phyloP scores from a whole-genome alignment of 1,140 invertebrate species.

The Cotesia vestalis region DNA sequence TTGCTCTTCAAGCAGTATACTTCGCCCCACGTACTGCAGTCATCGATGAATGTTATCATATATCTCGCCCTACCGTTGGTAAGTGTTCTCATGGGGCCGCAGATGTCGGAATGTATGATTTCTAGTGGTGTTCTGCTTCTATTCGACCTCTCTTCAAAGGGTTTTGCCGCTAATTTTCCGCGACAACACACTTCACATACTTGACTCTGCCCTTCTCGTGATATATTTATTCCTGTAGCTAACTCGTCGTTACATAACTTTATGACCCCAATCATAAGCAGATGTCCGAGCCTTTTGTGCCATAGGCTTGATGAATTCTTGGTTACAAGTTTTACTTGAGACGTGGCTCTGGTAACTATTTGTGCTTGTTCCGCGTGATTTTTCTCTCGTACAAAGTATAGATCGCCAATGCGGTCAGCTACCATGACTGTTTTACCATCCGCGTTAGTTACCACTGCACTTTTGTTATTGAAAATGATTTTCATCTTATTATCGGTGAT shows the following conservation, averaged over 20 bases:
- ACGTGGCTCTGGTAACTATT: too few relatives aligned
- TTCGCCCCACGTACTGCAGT: constrained; percentile 12
- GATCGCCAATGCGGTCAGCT: too few relatives aligned
- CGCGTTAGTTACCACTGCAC: too few relatives aligned
- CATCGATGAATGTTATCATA: constrained; percentile 35
- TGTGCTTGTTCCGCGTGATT: too few relatives aligned
- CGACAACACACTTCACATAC: constrained; percentile 2
- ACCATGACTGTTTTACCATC: too few relatives aligned
- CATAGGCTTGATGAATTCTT: too few relatives aligned
- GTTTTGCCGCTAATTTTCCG: constrained; percentile 46
- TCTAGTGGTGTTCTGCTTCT: constrained; percentile 45
- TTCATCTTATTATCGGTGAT: too few relatives aligned
- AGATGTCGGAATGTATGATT: constrained; percentile 56
- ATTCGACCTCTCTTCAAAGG: constrained; percentile 43
- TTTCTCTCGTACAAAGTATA: too few relatives aligned
- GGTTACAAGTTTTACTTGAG: too few relatives aligned
- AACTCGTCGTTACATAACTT: not conserved
- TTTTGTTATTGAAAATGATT: too few relatives aligned
- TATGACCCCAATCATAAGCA: constrained; percentile 11
- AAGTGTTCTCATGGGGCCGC: constrained; percentile 49
- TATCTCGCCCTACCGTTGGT: constrained; percentile 41
- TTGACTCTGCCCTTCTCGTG: not conserved
- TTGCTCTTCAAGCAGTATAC: constrained; percentile 35
- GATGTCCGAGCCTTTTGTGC: constrained; percentile 20
- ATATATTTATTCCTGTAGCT: not conserved